Percentiles rank a stretch among this genome's conserved stretches.
Evolutionary conservation across 2,888 invertebrate genomes (phyloP).

Genomic region (Trachelus tabidus): DNA sequence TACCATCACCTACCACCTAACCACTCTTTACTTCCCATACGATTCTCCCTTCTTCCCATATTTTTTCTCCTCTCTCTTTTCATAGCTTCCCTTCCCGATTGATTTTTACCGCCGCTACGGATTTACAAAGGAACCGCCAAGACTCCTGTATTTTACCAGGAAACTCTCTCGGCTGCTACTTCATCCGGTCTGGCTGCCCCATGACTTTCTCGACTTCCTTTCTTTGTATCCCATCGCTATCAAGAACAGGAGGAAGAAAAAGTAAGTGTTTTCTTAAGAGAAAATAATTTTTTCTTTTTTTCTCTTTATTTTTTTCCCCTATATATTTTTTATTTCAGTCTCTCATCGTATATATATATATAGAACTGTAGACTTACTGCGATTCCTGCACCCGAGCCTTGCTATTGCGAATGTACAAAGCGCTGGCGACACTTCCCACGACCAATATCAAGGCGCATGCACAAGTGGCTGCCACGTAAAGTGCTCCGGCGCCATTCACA

Average conservation of each 20-base stretch:
- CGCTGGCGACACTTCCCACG: conserved; percentile 77
- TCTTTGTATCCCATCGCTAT: not conserved
- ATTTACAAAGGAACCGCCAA: not conserved
- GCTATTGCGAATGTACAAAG: conserved; percentile 75
- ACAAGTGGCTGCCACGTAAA: conserved; percentile 86
- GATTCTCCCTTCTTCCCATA: not conserved
- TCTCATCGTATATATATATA: too few relatives aligned
- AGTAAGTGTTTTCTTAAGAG: not conserved
- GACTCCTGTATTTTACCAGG: not conserved
- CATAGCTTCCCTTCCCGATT: conserved; percentile 24
- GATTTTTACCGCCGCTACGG: conserved; percentile 22
- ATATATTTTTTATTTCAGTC: not conserved
- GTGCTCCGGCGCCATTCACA: conserved; percentile 74
- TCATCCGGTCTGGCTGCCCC: not conserved
- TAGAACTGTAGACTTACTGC: conserved; percentile 68
- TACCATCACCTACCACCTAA: conserved; percentile 17
- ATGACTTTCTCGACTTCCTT: not conserved
- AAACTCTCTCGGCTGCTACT: not conserved
- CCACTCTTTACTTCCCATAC: conserved; percentile 13
- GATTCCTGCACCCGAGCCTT: conserved; percentile 77
- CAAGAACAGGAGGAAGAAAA: not conserved
- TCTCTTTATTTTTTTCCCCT: not conserved
- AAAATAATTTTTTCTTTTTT: not conserved
- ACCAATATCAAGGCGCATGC: conserved; percentile 78
- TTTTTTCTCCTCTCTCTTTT: conserved; percentile 25